Base-by-base conservation (phyloP, 2,888 invertebrate species). In the Arrhopalites spinosus region DNA sequence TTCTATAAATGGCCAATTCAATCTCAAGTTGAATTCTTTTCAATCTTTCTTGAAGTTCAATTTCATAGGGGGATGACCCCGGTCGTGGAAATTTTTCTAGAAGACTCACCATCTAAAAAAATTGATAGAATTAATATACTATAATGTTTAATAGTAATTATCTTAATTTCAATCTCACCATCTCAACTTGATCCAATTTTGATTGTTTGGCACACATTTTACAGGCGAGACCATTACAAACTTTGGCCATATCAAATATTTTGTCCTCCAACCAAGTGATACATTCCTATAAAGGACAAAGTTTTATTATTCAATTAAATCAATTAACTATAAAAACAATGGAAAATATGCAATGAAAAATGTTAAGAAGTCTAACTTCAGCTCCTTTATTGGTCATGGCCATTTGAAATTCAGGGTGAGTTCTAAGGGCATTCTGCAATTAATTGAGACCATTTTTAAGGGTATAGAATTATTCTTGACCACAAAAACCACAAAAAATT, bases 201-300 rank as follows among this genome's bases (percentile, higher is more conserved):
- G 74, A 70, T 27, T 80, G 73, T 56, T 80, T 81, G n/a, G 73
- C 75, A 45, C 76, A 76, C 53, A 81, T 68, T 61, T 77, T 74
- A 68, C 80, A 78, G 11, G 77, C 66, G 5, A 81, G 77, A 5
- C 59, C 36, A 64, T 81, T 81, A 13, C 80, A 59, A 13, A 75
- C 70, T 50, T 81, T 81, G 0, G 81, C 76, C 78, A 78, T 75
- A 50, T 81, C 81, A 66, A 81, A 81, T 7, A 81, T 73, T 66
- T 81, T 81, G 50, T 81, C 81, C 20, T 81, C 81, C 27, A 81
- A 63, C 81, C 81, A 81, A 11, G 74, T 75, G 13, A 80, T 71
- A 8, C 80, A 79, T 3, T 77, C 47, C 76, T 76, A 17, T 20
- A 36, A 25, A 25, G 29, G 13, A 13, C 8, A 64, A n/a, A 20